These are phyloP conservation scores for Probosciger aterrimus DNA, from an alignment of 2,113 vertebrate genomes.

Conservation along the genomic window DNA sequence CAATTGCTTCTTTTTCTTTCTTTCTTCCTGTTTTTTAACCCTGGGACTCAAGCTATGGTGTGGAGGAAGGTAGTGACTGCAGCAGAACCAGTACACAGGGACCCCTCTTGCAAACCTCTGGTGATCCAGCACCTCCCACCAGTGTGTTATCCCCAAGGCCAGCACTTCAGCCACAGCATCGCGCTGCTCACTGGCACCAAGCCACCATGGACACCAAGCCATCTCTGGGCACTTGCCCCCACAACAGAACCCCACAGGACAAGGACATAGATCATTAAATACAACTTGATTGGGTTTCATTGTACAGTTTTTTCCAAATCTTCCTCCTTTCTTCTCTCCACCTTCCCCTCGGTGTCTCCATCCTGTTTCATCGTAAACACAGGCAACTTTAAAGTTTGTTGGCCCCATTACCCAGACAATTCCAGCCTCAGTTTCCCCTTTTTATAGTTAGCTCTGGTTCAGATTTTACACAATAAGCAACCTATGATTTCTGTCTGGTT, in stretches of 20 bases:
- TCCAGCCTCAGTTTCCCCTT: neutral
- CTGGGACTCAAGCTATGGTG: neutral
- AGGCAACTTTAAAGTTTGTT: neutral
- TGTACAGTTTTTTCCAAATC: neutral
- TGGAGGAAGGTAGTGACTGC: neutral
- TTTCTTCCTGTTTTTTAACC: neutral
- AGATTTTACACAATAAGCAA: neutral
- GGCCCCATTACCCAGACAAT: neutral
- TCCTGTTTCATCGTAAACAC: fast-evolving
- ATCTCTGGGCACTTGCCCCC: fast-evolving
- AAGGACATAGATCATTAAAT: neutral
- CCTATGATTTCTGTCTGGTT: neutral
- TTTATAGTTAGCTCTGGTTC: neutral
- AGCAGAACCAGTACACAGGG: neutral
- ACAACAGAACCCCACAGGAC: neutral
- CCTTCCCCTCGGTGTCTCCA: neutral
- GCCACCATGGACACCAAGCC: neutral
- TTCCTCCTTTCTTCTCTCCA: neutral
- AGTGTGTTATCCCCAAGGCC: too few relatives aligned
- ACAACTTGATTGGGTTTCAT: neutral
- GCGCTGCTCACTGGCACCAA: fast-evolving
- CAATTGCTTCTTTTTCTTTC: neutral
- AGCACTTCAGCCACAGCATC: neutral
- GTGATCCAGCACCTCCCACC: neutral
- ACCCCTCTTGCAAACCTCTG: neutral